Percentiles rank a stretch among this genome's conserved stretches.
Evolutionary conservation across 2,113 vertebrate species (phyloP).

Genomic region (Myiozetetes cayanensis): DNA sequence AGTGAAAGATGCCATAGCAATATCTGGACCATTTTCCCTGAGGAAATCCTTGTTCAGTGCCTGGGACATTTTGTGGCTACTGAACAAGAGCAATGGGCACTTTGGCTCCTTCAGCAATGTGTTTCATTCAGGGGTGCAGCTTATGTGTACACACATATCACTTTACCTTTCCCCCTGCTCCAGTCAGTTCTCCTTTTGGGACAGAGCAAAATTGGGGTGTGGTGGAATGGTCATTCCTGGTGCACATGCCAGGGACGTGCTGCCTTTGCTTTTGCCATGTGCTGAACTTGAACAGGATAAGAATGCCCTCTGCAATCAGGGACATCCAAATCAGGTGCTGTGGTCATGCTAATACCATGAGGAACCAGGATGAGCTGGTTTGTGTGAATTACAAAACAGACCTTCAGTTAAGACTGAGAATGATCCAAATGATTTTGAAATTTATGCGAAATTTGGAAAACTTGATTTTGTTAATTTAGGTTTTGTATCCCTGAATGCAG

Average conservation of each 20-base stretch:
- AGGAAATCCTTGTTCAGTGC: neutral
- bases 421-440: neutral
- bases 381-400: neutral
- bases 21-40: neutral
- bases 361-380: neutral
- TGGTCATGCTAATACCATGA: neutral
- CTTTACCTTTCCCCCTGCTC: too few relatives aligned
- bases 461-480: neutral
- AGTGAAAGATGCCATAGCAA: neutral
- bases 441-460: neutral
- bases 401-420: neutral
- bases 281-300: neutral
- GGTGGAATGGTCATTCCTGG: neutral
- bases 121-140: neutral
- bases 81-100: neutral
- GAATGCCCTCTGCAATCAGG: neutral
- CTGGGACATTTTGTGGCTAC: neutral
- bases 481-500: neutral
- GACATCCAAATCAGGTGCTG: neutral
- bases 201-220: neutral
- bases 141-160: neutral
- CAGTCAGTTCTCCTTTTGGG: neutral
- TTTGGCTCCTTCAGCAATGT: neutral
- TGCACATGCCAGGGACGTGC: neutral
- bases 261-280: neutral